Percentiles rank a stretch among this genome's conserved stretches.
Conservation (phyloP, 1,140 invertebrate genomes). For the Pollicipes pollicipes region DNA sequence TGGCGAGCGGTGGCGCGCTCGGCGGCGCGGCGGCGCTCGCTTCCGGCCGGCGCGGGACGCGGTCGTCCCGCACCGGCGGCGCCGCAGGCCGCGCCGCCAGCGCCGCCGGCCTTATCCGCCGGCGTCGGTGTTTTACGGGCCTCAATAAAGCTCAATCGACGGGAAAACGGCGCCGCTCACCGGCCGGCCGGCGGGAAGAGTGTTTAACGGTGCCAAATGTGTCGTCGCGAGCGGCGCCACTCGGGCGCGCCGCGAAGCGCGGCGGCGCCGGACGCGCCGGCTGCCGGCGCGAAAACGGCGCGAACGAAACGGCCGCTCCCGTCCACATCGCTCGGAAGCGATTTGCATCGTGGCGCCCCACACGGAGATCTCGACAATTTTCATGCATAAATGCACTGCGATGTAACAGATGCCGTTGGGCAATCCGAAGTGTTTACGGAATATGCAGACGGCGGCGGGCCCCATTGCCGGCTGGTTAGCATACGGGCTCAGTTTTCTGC, state of each 20-base stretch:
- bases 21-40: no score
- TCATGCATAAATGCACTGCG: background rate
- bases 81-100: no score
- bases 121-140: background rate
- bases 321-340: background rate
- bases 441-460: no score
- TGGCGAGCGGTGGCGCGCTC: no score
- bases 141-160: background rate
- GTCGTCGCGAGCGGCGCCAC: background rate
- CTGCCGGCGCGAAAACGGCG: no score
- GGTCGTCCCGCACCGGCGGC: no score
- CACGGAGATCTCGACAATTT: background rate
- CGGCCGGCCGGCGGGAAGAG: no score
- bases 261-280: no score
- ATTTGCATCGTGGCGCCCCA: background rate
- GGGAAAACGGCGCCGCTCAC: background rate
- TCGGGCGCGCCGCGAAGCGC: background rate
- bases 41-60: no score
- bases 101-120: no score
- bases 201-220: background rate
- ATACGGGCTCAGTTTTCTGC: background rate
- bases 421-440: no score
- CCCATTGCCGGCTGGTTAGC: background rate
- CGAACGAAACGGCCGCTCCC: background rate
- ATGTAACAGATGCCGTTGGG: background rate